Percentiles rank a stretch among this genome's conserved stretches.
Conservation (phyloP, 1,140 invertebrate species). For the Achroia grisella region DNA sequence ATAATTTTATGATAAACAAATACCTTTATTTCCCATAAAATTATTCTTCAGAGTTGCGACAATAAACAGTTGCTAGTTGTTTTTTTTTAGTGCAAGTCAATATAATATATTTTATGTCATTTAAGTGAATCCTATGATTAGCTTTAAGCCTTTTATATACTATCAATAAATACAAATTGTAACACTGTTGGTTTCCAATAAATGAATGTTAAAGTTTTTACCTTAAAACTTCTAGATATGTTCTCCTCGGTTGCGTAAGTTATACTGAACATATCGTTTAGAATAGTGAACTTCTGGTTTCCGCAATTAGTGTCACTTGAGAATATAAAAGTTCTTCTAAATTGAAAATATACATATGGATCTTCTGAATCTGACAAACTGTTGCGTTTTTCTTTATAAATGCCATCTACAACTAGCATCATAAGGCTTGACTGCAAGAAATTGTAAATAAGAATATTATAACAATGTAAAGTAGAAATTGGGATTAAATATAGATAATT, state of each 20-base stretch:
- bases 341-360: conserved; percentile 21
- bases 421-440: conserved; percentile 33
- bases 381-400: conserved; percentile 27
- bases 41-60: too few relatives aligned
- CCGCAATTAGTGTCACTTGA: conserved; percentile 3
- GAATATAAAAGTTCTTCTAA: conserved; percentile 47
- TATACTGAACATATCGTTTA: conserved; percentile 32
- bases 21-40: too few relatives aligned
- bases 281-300: conserved; percentile 21
- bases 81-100: too few relatives aligned
- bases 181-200: too few relatives aligned
- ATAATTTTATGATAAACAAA: too few relatives aligned
- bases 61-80: too few relatives aligned
- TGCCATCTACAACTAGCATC: conserved; percentile 37
- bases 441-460: conserved; percentile 4
- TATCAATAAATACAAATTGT: too few relatives aligned
- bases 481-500: neutral
- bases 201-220: conserved; percentile 11
- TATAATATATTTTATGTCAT: too few relatives aligned
- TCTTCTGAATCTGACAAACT: neutral
- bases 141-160: too few relatives aligned
- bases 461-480: too few relatives aligned
- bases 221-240: conserved; percentile 34
- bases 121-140: too few relatives aligned
- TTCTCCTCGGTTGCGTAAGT: conserved; percentile 25